Base-by-base conservation (phyloP, 1,140 invertebrate species). In the Nomia melanderi region DNA sequence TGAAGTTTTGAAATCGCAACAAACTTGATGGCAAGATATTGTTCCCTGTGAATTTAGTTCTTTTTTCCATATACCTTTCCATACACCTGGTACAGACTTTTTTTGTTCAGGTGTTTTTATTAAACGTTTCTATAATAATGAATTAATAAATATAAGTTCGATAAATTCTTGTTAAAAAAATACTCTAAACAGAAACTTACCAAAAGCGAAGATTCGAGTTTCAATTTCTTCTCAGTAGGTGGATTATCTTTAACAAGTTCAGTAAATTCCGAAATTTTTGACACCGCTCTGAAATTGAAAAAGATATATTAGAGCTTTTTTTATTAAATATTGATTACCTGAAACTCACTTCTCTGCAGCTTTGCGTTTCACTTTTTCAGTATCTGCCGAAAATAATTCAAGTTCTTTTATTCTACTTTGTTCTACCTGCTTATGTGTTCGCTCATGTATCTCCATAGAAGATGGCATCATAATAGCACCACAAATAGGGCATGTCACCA, bases 401-500 rank as follows among this genome's bases (percentile, higher is more conserved):
- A 70, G 2, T 75, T 87, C 79, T 81, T 83, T 79, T 17, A 82
- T n/a, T 73, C 85, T 73, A 27, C 69, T 81, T n/a, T 79, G 29
- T 71, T 87, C 81, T 39, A 72, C 5, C 69, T 91, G 87, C 7
- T 80, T 78, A 41, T 91, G 89, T 1, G 74, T 56, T 75, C 91
- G 90, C 80, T 93, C 90, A 70, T 95, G 94, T 70, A 93, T 91
- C 71, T 90, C 90, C 79, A 94, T 88, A 69, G 95, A 95, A 31
- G 93, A 92, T 29, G 94, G 94, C 86, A 95, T 92, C 84, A 94
- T 93, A 78, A 91, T 88, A 59, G 90, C 89, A 2, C 90, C 79
- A 81, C 95, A 96, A 57, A 94, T 85, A 0, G 93, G 84, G 86
- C 95, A 95, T 36, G 86, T 75, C 6, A 90, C 87, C 87, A 93